phyloP scores from a whole-genome alignment of 2,113 vertebrate species.

The Nesospiza acunhae region DNA sequence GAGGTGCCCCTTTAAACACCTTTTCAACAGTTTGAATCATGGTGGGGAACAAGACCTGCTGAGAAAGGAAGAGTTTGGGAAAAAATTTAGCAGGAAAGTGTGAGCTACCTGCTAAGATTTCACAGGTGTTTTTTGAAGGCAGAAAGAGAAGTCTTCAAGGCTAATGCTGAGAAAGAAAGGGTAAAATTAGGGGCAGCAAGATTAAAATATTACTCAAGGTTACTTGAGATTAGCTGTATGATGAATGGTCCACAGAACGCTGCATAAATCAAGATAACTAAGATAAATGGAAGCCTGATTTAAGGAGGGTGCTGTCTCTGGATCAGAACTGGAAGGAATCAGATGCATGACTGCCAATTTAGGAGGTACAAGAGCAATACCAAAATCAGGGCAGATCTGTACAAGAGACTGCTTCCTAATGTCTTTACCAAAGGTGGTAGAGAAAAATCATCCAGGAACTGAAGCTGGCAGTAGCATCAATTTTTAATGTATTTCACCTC shows the following conservation, averaged over 20 bases:
- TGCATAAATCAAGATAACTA: conserved; percentile 61
- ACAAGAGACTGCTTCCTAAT: background rate
- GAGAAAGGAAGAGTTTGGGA: background rate
- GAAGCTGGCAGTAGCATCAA: background rate
- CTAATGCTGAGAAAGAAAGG: background rate
- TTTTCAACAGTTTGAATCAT: background rate
- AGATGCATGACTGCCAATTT: background rate
- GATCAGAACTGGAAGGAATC: conserved; percentile 17
- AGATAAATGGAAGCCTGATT: conserved; percentile 62
- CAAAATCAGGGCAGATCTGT: background rate
- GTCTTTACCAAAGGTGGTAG: background rate
- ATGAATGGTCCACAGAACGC: conserved; percentile 16
- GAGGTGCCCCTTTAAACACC: background rate
- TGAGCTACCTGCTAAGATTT: background rate
- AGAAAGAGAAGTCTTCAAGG: background rate
- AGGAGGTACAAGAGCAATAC: background rate
- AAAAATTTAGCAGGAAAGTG: background rate
- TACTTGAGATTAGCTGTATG: conserved; percentile 49
- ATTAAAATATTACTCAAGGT: conserved; percentile 62
- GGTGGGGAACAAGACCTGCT: background rate
- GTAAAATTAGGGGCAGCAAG: conserved; percentile 36
- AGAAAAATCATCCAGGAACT: background rate
- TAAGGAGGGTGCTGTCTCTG: conserved; percentile 22
- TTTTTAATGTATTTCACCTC: background rate
- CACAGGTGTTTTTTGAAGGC: background rate